Evolutionary conservation across 2,888 invertebrate species (phyloP), one percentile per base, ranked within the genome.

Genomic region (Dione vanillae): DNA sequence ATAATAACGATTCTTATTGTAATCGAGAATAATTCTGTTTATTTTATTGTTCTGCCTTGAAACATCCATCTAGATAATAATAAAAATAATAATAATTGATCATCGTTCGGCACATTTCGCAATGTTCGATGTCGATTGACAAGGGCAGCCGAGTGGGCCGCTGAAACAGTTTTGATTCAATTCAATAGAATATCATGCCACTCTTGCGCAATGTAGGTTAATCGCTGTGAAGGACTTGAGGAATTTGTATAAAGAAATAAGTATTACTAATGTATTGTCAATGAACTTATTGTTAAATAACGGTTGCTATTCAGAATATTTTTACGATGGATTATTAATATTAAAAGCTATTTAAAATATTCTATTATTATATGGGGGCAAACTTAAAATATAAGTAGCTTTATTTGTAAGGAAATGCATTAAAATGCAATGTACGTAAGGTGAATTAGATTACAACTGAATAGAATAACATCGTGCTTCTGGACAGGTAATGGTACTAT

Each of bases 211-310:
- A 89, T 82, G 72, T 79, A 81, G 85, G 85, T 86, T 89, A 88
- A 89, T 87, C 76, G 79, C 83, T 86, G 87, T 90, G 90, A 92
- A 91, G 91, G 91, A 87, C 85, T 83, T 77, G 76, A 77, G 78
- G 78, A 78, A 65, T 51, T 74, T 61, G 43, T 40, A 74, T 70
- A 67, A 64, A 69, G 56, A 66, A 47, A 27, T 67, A 62, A 58
- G 45, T 66, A 54, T 20, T 67, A 43, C 51, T 68, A 9, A 19
- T 16, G 35, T 49, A 51, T 61, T n/a, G 45, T 41, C 54, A 43
- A 56, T 27, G 43, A 54, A 43, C 27, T 65, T 56, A 40, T 56
- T 6, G 37, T 16, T 56, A 40, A 56, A 40, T 37, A 37, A 37
- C 20, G 5, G 6, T 37, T 56, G 12, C 35, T 37, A 56, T 37